Percentiles rank a stretch among this genome's conserved stretches.
Conservation (phyloP, 1,140 invertebrate species). For the Scaptomyza montana region DNA sequence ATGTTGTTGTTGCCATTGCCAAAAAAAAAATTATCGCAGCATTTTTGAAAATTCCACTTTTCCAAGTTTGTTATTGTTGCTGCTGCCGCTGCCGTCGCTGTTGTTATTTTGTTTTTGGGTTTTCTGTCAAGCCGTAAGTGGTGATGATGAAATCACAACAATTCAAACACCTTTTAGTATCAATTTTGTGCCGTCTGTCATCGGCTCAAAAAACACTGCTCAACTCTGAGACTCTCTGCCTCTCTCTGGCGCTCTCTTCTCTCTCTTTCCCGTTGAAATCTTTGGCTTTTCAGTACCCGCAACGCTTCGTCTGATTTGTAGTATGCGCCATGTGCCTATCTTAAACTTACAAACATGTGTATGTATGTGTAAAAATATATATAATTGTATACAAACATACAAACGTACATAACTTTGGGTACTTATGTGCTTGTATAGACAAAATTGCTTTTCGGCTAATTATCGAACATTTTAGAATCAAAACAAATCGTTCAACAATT, state of each 20-base stretch:
- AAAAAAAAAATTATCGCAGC: conserved; percentile 49
- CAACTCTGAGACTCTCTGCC: not conserved
- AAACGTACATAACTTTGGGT: not conserved
- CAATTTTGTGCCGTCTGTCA: conserved; percentile 73
- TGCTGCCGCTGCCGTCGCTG: conserved; percentile 17
- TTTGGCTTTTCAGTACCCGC: too few relatives aligned
- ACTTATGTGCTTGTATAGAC: conserved; percentile 12
- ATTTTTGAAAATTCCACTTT: conserved; percentile 78
- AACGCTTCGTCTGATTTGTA: not conserved
- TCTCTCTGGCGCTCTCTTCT: not conserved
- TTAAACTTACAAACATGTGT: not conserved
- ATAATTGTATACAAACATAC: too few relatives aligned
- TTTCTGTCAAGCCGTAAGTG: conserved; percentile 79
- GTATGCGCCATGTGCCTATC: not conserved
- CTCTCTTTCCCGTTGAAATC: not conserved
- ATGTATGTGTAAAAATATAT: not conserved
- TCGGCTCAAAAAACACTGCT: conserved; percentile 5
- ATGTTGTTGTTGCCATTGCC: conserved; percentile 73
- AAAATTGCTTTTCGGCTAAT: conserved; percentile 17
- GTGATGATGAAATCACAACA: conserved; percentile 81
- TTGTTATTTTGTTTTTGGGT: conserved; percentile 58
- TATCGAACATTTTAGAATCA: not conserved
- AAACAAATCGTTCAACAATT: conserved; percentile 3
- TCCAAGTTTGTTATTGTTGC: conserved; percentile 61
- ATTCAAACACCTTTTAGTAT: conserved; percentile 82